Evolutionary conservation across 2,888 invertebrate genomes (phyloP), one percentile per base, ranked within the genome.

Genomic region (Teleiodes luculella): DNA sequence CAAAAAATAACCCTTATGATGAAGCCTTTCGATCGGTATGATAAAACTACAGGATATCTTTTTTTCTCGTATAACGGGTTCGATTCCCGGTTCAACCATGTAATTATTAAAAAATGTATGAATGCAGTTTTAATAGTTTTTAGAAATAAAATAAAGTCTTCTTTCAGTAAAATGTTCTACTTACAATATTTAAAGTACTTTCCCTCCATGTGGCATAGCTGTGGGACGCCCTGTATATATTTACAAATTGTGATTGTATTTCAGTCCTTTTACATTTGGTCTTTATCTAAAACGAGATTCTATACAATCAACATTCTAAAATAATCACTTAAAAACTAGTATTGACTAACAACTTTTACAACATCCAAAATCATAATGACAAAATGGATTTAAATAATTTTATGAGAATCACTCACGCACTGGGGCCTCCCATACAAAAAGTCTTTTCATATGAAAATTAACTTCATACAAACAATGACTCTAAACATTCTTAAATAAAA

Each of bases 351-450:
- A 43, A n/a, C n/a, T 11, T 20, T 43, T 11, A 20, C n/a, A 20
- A 43, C 13, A 20, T 13, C 24, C n/a, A 43, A 20, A 24, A 20
- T 43, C 24, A 8, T 20, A 24, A 43, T 39, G 39, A 39, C 39
- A 39, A 10, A n/a, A 48, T 48, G 47, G 33, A 20, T 33, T 43
- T 48, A 48, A 48, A 48, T 48, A 48, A 18, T 18, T 35, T 18
- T 20, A 11, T 6, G 4, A 1, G 35, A 35, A n/a, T 16, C 14
- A 13, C 31, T 13, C 7, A 3, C 41, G 20, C 18, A 35, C 18
- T 48, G 47, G 20, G 33, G 47, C 46, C 46, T 13, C 28, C 14
- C 10, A n/a, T 13, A 46, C 46, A 46, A 41, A 43, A 18, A 43
- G 43, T 43, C 24, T 43, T 43, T 43, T 41, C 20, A 20, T 20